Conservation (phyloP, 1,140 invertebrate genomes). For the Dysdera silvatica region DNA sequence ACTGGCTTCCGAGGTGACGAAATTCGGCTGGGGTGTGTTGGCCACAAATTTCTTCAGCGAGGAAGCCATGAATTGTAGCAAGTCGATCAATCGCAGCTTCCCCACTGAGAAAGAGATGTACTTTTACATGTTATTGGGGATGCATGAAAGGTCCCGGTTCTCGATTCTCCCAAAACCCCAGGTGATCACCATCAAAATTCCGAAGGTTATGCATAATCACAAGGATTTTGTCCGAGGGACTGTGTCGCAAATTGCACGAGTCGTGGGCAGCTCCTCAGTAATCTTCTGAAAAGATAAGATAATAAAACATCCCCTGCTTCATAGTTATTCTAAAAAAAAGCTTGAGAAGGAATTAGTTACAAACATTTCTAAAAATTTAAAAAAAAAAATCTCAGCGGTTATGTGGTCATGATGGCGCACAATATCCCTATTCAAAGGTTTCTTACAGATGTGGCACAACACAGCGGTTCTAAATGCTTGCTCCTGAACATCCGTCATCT, state of each 20-base stretch:
- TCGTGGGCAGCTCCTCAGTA: slow-evolving; percentile 9
- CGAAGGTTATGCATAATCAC: not conserved
- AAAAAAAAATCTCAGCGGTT: too few species aligned
- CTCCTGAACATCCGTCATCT: too few species aligned
- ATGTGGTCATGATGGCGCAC: too few species aligned
- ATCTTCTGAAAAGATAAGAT: too few species aligned
- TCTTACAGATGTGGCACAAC: too few species aligned
- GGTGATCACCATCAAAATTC: not conserved
- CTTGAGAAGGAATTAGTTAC: too few species aligned
- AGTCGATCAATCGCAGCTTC: not conserved
- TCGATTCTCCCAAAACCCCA: not conserved
- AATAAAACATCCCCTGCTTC: too few species aligned
- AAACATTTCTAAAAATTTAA: too few species aligned
- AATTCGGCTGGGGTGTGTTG: not conserved
- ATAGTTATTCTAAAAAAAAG: too few species aligned
- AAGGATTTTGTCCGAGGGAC: not conserved
- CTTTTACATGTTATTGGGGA: slow-evolving; percentile 2
- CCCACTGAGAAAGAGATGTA: slow-evolving; percentile 5
- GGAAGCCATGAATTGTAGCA: not conserved
- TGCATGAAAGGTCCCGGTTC: not conserved
- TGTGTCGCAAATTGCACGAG: not conserved
- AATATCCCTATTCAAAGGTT: too few species aligned
- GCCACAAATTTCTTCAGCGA: not conserved
- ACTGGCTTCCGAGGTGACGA: not conserved
- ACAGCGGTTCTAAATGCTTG: too few species aligned